These are phyloP conservation scores for Bettongia penicillata DNA, from an alignment of 2,113 vertebrate genomes.

Conservation along the genomic window DNA sequence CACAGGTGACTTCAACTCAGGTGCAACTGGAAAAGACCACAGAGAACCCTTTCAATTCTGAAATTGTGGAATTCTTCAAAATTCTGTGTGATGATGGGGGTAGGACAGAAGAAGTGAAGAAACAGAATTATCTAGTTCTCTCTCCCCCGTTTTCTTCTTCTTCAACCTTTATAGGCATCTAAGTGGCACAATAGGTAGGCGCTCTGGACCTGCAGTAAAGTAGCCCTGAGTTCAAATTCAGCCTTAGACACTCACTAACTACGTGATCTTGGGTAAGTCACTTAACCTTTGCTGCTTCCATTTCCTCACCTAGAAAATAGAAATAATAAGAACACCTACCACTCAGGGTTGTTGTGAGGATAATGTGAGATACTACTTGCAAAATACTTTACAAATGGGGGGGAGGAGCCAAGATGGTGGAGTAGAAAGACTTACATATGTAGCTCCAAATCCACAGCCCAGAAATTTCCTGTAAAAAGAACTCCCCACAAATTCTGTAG, in stretches of 20 bases:
- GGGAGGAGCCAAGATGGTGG: too few species aligned
- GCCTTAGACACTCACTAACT: neutral
- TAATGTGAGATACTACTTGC: neutral
- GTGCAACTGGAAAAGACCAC: neutral
- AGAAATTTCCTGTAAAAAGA: too few species aligned
- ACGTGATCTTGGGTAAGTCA: neutral
- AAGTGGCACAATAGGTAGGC: neutral
- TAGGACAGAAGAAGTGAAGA: neutral
- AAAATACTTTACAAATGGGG: neutral
- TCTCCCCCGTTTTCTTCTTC: neutral
- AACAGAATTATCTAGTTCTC: neutral
- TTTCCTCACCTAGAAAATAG: neutral
- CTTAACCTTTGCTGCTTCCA: neutral
- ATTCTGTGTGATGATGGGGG: neutral
- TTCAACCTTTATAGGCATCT: neutral
- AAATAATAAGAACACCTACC: neutral
- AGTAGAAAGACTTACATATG: too few species aligned
- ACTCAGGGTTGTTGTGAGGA: neutral
- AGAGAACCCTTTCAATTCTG: neutral
- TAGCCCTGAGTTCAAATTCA: neutral
- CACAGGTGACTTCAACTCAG: neutral
- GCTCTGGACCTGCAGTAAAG: neutral
- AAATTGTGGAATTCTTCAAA: neutral
- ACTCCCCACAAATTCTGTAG: too few species aligned
- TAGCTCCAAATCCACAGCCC: too few species aligned